These are phyloP conservation scores for Nothoprocta pentlandii DNA, from an alignment of 2,113 vertebrate genomes.

Conservation along the genomic window DNA sequence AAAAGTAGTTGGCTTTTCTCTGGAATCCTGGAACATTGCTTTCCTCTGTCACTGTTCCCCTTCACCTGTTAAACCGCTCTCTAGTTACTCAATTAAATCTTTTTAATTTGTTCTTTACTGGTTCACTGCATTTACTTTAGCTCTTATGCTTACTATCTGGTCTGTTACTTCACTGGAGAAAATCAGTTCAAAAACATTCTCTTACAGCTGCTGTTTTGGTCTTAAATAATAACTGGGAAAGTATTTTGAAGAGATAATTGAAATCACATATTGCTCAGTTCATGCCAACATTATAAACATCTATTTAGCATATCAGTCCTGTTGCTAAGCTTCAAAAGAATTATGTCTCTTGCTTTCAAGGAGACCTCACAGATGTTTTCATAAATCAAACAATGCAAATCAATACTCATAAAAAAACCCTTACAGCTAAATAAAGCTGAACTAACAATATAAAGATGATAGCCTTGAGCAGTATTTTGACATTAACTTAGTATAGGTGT, in stretches of 20 bases:
- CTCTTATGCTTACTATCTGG: neutral
- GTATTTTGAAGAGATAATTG: conserved; percentile 30
- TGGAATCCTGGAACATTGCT: neutral
- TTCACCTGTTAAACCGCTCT: neutral
- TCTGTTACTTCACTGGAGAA: neutral
- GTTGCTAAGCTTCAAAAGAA: neutral
- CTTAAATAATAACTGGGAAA: conserved; percentile 38
- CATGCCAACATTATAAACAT: conserved; percentile 19
- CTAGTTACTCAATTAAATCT: neutral
- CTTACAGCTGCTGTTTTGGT: neutral
- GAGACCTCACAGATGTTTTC: neutral
- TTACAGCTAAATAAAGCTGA: neutral
- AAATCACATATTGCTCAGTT: conserved; percentile 38
- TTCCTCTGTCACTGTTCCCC: neutral
- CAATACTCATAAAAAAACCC: neutral
- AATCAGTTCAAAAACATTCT: conserved; percentile 26
- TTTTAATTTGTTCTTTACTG: conserved; percentile 25
- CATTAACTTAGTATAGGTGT: neutral
- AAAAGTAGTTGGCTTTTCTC: accelerated
- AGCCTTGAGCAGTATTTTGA: neutral
- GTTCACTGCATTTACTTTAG: conserved; percentile 30
- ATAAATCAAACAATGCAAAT: neutral
- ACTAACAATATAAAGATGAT: neutral
- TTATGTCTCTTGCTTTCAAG: neutral
- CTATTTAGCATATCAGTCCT: conserved; percentile 4